Conservation (phyloP, 2,113 vertebrate species). For the Entomyzon cyanotis region DNA sequence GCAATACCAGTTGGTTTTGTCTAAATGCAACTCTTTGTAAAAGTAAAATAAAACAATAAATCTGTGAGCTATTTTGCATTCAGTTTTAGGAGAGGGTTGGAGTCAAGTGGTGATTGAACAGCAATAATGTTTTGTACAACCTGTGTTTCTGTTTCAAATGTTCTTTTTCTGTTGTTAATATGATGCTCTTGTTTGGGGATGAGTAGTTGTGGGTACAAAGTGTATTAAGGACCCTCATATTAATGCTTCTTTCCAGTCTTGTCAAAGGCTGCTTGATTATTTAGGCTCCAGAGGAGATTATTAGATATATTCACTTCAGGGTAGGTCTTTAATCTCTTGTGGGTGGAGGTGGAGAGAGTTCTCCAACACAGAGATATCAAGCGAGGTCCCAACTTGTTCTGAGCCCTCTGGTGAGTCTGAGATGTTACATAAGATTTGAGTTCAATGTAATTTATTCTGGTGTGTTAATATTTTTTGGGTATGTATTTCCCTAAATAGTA, state of each 20-base stretch:
- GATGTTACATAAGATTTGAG: constrained; percentile 11
- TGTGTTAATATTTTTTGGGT: not conserved
- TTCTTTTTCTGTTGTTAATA: not conserved
- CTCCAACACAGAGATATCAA: not conserved
- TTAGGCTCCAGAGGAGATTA: not conserved
- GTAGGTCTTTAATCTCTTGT: not conserved
- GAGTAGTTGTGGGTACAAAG: not conserved
- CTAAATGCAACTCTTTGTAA: not conserved
- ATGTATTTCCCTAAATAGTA: not conserved
- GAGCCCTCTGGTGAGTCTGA: not conserved
- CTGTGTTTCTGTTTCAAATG: not conserved
- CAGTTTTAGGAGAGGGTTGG: not conserved
- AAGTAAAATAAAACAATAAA: not conserved
- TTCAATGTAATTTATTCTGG: constrained; percentile 35
- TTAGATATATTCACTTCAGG: not conserved
- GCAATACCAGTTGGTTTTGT: not conserved
- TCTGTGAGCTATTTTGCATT: not conserved
- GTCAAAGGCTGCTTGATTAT: not conserved
- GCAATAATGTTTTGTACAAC: not conserved
- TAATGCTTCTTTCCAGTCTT: not conserved
- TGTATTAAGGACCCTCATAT: not conserved
- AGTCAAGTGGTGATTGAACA: not conserved
- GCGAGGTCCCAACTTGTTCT: not conserved
- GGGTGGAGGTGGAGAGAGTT: not conserved
- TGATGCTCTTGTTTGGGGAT: not conserved